Conservation (phyloP, 2,113 vertebrate species). For the Callipepla squamata region DNA sequence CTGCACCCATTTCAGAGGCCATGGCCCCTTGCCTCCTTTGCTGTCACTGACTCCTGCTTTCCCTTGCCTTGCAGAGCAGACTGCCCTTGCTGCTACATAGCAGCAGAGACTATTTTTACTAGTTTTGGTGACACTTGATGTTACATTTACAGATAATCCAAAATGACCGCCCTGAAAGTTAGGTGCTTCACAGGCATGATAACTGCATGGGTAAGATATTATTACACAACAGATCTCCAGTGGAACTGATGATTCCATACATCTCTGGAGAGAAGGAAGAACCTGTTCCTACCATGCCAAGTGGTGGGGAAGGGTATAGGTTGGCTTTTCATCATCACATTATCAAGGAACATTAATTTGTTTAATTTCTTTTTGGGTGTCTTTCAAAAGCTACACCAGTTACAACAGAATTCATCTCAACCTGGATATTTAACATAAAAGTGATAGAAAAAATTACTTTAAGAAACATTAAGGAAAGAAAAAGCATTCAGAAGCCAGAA, state of each 20-base stretch:
- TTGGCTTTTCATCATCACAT: neutral
- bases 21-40: neutral
- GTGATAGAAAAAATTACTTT: neutral
- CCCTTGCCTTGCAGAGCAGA: neutral
- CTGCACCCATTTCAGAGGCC: neutral
- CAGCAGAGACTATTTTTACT: neutral
- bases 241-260: neutral
- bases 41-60: neutral
- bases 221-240: neutral
- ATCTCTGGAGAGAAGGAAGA: neutral
- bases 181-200: neutral
- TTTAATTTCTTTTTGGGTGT: neutral
- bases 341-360: neutral
- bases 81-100: neutral
- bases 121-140: neutral
- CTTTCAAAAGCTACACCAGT: neutral
- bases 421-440: neutral
- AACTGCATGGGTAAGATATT: neutral
- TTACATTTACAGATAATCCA: neutral
- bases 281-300: neutral
- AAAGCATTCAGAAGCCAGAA: neutral
- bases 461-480: neutral
- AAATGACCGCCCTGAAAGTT: neutral
- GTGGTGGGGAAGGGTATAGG: neutral
- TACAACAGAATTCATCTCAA: neutral